Base-by-base conservation (phyloP, 2,888 invertebrate genomes). In the Melanargia galathea region DNA sequence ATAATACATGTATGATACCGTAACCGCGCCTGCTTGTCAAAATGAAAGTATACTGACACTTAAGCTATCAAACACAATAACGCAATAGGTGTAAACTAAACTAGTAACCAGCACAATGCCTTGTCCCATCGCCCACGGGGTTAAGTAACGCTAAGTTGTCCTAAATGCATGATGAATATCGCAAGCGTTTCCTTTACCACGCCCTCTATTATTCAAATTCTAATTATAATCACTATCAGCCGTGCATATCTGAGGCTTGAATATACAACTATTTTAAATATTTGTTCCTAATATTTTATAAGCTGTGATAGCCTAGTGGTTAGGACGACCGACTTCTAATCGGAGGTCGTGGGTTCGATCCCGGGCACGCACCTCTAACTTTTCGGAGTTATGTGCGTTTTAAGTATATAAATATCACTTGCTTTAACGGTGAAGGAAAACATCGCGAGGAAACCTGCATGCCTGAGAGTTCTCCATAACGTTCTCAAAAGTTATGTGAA, bases 121-220 rank as follows among this genome's bases (percentile, higher is more conserved):
- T 43, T 18, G 11, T 20, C 24, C 26, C 16, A 45, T 51, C 52
- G 46, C 46, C 48, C 57, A 52, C 16, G 26, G 33, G 20, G 18
- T 33, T 18, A 52, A 52, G 35, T 63, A 58, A 58, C 57, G 30
- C 52, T 52, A 22, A 62, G 22, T 65, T 35, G 43, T 66, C 66
- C 66, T 49, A 58, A 57, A 58, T 61, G 60, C 63, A 49, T 66
- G 57, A 52, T 63, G 58, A 66, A 58, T 60, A 79, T 79, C 18
- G 83, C 79, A 79, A 73, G 72, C 79, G 73, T 72, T 78, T 80
- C 78, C 80, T 80, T 74, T 71, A 81, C 75, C 80, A 71, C 82
- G 78, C 80, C 84, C 81, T 81, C 80, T 81, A 85, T 82, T 83
- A 84, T 84, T 82, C 80, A 80, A 66, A 64, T 71, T 79, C 74